Base-by-base conservation (phyloP, 2,888 invertebrate species). In the Caenorhabditis drosophilae region DNA sequence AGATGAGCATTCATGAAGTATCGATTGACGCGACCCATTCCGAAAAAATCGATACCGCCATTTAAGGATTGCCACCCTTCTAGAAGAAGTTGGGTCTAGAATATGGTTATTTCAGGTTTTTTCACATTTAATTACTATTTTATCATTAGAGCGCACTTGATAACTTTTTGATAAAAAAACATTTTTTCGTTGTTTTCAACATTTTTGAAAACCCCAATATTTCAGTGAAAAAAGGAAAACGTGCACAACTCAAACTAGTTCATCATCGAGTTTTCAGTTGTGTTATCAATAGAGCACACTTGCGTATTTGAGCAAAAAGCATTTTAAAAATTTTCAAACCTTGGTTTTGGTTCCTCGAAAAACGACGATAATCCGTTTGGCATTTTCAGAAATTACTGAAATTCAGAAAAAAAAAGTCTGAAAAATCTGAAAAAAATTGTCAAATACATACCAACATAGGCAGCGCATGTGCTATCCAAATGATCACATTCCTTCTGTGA, bases 1-100 rank as follows among this genome's bases (percentile, higher is more conserved):
- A 77, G 48, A 42, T 77, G 73, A n/a, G 79, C 81, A 35, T 72
- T 70, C 47, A 74, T 42, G 55, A 81, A 81, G 48, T 81, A 81
- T 22, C 73, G 42, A 49, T 81, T 60, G 25, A 78, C 80, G 49
- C 76, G 72, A 42, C 81, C 81, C 66, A 77, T 69, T 12, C 75
- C 78, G 51, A 74, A 77, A 48, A 81, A 81, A 46, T 80, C 77
- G 15, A 66, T 44, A 0, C 73, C 75, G 9, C 63, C 62, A n/a
- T 73, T 61, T 4, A 77, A 22, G 1, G 77, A 71, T 22, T 75
- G 70, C 73, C 74, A 75, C 4, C 75, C 78, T 53, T 81, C 81
- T 18, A 76, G 23, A 22, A 81, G 57, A 1, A 81, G 48, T 49
- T 81, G 81, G 7, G 67, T 53, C 53, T 77, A 57, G 27, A 49